Evolutionary conservation across 2,113 vertebrate species (phyloP), one percentile per base, ranked within the genome.

Genomic region (Calidris pugnax): DNA sequence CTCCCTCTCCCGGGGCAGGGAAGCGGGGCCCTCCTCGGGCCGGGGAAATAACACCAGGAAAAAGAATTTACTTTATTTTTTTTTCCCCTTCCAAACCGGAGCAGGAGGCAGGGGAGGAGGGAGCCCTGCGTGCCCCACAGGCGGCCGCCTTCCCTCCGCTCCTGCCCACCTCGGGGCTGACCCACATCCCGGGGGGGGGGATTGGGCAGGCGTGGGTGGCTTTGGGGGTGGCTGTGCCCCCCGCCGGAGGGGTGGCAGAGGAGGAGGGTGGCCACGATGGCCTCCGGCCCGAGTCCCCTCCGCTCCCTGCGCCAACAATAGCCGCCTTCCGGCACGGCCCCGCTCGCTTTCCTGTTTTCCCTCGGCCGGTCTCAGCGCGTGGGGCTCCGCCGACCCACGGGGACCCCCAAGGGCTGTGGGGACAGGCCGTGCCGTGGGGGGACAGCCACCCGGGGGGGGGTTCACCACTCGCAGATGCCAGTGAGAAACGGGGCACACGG

Each of bases 401-500:
- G 55, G 41, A 48, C 35, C 87, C 39, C 27, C 3, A 1, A 35
- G 33, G 30, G 56, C 3, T 1, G 10, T 1, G 9, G 55, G 64
- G 64, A 57, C 57, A 30, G 63, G 39, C 5, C 20, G 20, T 39
- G 23, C 20, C 1, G 0, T 2, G 19, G 63, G 74, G 68, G 2
- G 18, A 15, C 4, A 2, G 15, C 24, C 6, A 4, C 14, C 26
- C 9, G 0, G 3, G 67, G 30, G 41, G 23, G 14, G 51, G 4
- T 60, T 53, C 0, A 2, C 37, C 1, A 4, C 45, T 39, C 2
- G 3, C 3, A 7, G 26, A 12, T 64, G 32, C 45, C 20, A 13
- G 26, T 2, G 12, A 39, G 19, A 39, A 18, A 5, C 2, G 3
- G 30, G 37, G 30, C 33, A 0, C 0, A 0, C 0, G 2, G 33